Evolutionary conservation across 2,888 invertebrate species (phyloP), one percentile per base, ranked within the genome.

Genomic region (Tetragonula carbonaria): DNA sequence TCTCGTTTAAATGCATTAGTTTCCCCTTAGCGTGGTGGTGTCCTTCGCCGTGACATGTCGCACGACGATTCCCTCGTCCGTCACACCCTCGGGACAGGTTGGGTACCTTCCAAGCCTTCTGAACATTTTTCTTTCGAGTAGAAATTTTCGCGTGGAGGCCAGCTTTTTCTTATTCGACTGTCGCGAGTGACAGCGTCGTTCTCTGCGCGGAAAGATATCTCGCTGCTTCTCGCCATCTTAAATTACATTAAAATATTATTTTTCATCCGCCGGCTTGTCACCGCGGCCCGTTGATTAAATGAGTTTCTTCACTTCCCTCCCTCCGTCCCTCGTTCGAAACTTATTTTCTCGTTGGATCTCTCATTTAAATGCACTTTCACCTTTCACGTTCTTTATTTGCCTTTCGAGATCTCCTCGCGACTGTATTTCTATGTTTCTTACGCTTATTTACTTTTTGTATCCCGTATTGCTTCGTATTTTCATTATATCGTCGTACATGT

Each of bases 1-100:
- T 53, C 28, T 70, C 53, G 21, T 70, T 70, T 55, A 55, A 70
- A 70, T 55, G 70, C 70, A 55, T 70, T 55, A 70, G 33, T 53
- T 70, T 33, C 33, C 33, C 33, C 53, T 70, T 33, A 14, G 68
- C 28, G 18, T 21, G 51, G 16, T 23, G 23, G 28, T 68, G 23
- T 53, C 14, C 21, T 33, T 70, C 33, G 21, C 53, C 53, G 21
- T 21, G 51, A 70, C 33, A 13, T 53, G 21, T n/a, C 28, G 13
- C 70, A 51, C 16, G 23, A 51, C 11, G 18, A 16, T 18, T 33
- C 21, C 18, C 21, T 33, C 33, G 33, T 33, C 33, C 28, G 28
- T 28, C 28, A 28, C 28, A 33, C 6, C 14, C 53, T 8, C 13
- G 6, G 28, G 28, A 21, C 23, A n/a, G 14, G 33, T 21, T 33